phyloP scores from a whole-genome alignment of 2,888 invertebrate genomes.

The Trachelus tabidus region DNA sequence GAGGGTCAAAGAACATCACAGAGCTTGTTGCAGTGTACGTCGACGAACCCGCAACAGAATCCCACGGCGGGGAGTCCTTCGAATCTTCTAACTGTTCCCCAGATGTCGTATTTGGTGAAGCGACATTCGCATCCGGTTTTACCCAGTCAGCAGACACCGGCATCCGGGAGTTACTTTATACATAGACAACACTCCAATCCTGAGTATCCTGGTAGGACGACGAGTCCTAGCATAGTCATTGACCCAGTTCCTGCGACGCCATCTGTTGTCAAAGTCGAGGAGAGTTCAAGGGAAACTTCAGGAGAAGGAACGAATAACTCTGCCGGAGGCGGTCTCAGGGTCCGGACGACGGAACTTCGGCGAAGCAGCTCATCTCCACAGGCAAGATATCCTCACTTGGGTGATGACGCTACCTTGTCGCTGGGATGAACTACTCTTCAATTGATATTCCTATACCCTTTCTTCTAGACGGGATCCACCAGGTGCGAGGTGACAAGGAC shows the following conservation, averaged over 20 bases:
- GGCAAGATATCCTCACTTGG: constrained; percentile 57
- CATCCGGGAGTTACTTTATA: constrained; percentile 55
- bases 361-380: constrained; percentile 74
- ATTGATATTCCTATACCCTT: neutral
- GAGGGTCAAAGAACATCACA: constrained; percentile 32
- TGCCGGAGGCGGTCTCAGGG: constrained; percentile 57
- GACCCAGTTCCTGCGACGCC: constrained; percentile 53
- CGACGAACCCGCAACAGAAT: constrained; percentile 69
- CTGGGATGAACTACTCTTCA: neutral
- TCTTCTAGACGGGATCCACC: neutral
- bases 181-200: constrained; percentile 71
- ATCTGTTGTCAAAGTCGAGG: constrained; percentile 49
- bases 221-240: constrained; percentile 52
- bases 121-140: constrained; percentile 76
- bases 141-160: constrained; percentile 69
- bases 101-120: constrained; percentile 71
- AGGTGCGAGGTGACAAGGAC: constrained; percentile 8
- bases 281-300: constrained; percentile 40
- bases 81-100: constrained; percentile 71
- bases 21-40: constrained; percentile 20
- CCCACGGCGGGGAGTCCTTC: constrained; percentile 68
- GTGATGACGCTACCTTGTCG: constrained; percentile 5
- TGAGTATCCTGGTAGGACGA: constrained; percentile 52
- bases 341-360: constrained; percentile 72
- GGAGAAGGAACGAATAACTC: constrained; percentile 43